Conservation (phyloP, 2,113 vertebrate genomes). For the Furnarius figulus region DNA sequence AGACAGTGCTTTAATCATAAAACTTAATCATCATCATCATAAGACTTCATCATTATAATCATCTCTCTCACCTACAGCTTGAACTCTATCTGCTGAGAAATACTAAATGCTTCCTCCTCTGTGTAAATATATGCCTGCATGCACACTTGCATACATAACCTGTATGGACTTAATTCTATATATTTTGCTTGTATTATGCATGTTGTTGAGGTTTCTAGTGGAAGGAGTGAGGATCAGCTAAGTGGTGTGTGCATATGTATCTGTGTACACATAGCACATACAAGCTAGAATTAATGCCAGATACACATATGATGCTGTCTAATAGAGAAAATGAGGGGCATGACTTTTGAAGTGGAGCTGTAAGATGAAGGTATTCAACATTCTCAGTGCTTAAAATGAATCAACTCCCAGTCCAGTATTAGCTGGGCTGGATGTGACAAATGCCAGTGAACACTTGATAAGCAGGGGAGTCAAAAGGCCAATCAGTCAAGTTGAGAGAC, state of each 20-base stretch:
- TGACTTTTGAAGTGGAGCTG: not conserved
- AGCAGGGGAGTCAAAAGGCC: not conserved
- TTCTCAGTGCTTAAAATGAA: not conserved
- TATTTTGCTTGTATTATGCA: not conserved
- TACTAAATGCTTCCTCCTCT: not conserved
- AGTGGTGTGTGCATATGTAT: not conserved
- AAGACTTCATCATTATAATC: slow-evolving; percentile 44
- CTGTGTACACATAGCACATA: not conserved
- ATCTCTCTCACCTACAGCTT: not conserved
- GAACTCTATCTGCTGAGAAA: slow-evolving; percentile 24
- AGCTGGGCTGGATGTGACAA: not conserved
- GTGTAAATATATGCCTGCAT: not conserved
- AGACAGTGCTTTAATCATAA: slow-evolving; percentile 28
- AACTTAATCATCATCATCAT: slow-evolving; percentile 42
- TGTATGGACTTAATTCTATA: not conserved
- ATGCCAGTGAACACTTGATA: not conserved
- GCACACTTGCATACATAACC: not conserved
- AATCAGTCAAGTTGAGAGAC: not conserved
- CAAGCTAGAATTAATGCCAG: not conserved
- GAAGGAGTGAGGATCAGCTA: not conserved
- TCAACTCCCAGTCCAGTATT: not conserved
- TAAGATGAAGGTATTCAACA: not conserved
- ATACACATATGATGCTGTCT: not conserved
- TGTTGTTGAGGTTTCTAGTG: not conserved
- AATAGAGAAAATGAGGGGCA: not conserved